These are phyloP conservation scores for Saccostrea cuccullata DNA, from an alignment of 1,140 invertebrate species.

Conservation along the genomic window DNA sequence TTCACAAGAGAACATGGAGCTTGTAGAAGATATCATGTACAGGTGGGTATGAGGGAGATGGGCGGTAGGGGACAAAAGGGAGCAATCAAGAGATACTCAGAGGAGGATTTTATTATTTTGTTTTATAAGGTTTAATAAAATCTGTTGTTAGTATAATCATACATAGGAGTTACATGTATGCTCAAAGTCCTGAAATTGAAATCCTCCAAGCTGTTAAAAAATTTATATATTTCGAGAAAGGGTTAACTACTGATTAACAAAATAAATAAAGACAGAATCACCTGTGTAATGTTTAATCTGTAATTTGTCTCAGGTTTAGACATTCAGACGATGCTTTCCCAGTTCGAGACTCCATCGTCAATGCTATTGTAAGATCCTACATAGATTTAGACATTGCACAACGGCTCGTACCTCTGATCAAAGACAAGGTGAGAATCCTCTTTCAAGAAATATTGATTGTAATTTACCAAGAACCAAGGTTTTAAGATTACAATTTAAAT, in stretches of 20 bases:
- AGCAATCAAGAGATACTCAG: neutral
- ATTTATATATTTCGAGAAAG: no score
- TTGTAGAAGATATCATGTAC: conserved; percentile 5
- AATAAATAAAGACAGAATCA: no score
- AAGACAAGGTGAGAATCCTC: conserved; percentile 82
- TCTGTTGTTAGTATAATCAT: no score
- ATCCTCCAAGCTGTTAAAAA: no score
- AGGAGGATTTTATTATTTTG: neutral
- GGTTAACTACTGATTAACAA: no score
- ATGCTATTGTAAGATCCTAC: conserved; percentile 87
- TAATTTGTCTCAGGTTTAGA: conserved; percentile 81
- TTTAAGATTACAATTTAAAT: no score
- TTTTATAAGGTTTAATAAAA: no score
- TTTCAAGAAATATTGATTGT: no score
- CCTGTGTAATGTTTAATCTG: no score
- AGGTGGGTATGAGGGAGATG: neutral
- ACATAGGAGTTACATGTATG: no score
- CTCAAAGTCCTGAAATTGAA: no score
- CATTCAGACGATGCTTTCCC: conserved; percentile 84
- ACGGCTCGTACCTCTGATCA: conserved; percentile 85
- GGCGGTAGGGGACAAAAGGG: neutral
- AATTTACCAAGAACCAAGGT: no score
- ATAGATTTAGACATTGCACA: conserved; percentile 82
- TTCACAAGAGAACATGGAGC: neutral
- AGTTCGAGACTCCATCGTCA: conserved; percentile 87